Evolutionary conservation across 2,888 invertebrate genomes (phyloP).

Genomic region (Hydraecia micacea): DNA sequence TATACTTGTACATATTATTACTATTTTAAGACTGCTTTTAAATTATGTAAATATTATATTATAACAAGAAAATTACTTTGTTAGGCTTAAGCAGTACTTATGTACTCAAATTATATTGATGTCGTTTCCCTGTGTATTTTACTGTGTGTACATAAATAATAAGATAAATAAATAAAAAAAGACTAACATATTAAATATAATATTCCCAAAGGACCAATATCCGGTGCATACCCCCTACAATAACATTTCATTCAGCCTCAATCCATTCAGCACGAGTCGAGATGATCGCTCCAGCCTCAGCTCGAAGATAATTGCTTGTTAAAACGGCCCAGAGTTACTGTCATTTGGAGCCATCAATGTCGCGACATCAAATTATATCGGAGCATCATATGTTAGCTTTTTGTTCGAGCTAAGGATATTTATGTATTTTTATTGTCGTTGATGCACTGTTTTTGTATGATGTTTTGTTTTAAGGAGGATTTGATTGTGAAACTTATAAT

Average conservation of each 20-base stretch:
- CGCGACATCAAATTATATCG: constrained; percentile 46
- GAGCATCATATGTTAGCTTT: constrained; percentile 34
- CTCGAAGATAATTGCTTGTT: constrained; percentile 55
- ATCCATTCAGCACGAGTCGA: constrained; percentile 42
- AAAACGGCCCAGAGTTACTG: constrained; percentile 30
- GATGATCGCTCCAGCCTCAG: constrained; percentile 33
- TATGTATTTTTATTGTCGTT: constrained; percentile 31
- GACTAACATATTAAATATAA: background rate
- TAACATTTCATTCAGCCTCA: constrained; percentile 36
- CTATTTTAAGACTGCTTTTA: background rate
- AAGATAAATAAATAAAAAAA: no score
- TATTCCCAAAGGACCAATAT: background rate
- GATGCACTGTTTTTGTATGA: constrained; percentile 13
- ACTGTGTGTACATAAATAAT: no score
- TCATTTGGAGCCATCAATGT: constrained; percentile 54
- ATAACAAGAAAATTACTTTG: no score
- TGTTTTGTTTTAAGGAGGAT: background rate
- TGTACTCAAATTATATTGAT: no score
- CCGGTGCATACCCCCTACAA: constrained; percentile 15
- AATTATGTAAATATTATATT: no score
- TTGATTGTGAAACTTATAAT: background rate
- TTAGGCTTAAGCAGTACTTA: no score
- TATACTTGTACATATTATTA: no score
- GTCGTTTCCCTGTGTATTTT: no score
- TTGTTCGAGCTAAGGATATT: constrained; percentile 31